These are phyloP conservation scores for Tipula confusa DNA, from an alignment of 2,888 invertebrate genomes.

Conservation along the genomic window DNA sequence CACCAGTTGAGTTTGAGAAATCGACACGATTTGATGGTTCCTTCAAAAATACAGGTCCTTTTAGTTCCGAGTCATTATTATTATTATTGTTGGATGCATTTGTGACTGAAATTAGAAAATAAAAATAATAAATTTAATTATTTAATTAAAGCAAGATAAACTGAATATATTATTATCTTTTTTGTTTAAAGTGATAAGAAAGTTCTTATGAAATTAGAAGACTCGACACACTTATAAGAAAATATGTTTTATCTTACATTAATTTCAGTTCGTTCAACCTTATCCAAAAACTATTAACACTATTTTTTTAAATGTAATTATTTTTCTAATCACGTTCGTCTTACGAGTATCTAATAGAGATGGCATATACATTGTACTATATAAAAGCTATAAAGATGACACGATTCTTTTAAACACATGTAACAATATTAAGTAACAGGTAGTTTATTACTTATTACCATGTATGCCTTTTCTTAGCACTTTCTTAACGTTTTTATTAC, in stretches of 20 bases:
- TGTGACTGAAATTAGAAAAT: neutral
- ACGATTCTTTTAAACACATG: neutral
- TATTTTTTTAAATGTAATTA: neutral
- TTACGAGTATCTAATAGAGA: neutral
- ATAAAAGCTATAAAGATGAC: neutral
- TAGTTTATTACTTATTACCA: neutral
- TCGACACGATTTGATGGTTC: conserved; percentile 89
- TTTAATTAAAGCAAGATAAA: neutral
- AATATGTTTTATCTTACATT: neutral
- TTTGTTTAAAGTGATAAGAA: neutral
- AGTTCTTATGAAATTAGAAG: neutral
- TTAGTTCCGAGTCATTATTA: conserved; percentile 72
- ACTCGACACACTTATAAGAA: neutral
- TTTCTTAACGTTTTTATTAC: neutral
- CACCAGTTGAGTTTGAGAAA: conserved; percentile 91
- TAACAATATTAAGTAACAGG: neutral
- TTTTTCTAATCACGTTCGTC: neutral
- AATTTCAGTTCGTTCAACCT: neutral
- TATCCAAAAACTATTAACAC: neutral
- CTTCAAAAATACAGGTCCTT: conserved; percentile 87
- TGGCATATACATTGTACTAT: neutral
- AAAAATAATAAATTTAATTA: neutral
- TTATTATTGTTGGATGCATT: conserved; percentile 49
- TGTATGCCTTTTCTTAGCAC: neutral
- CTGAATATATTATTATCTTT: too few species aligned